Percentiles rank a stretch among this genome's conserved stretches.
Conservation (phyloP, 2,113 vertebrate species). For the Labrus mixtus region DNA sequence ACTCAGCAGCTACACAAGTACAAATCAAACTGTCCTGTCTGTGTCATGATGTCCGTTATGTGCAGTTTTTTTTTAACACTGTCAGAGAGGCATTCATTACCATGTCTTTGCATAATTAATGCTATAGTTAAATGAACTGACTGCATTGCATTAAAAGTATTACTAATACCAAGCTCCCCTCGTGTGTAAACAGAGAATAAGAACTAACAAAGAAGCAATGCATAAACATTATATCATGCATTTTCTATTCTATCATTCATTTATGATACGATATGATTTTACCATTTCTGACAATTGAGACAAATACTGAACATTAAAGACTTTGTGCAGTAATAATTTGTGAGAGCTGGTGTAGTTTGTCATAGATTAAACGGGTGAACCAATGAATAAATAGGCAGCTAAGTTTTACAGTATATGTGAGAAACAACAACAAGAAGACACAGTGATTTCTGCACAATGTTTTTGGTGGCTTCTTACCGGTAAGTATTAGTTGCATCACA, state of each 20-base stretch:
- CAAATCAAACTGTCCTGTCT: neutral
- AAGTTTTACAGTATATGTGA: neutral
- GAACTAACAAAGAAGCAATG: no score
- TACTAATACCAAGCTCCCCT: neutral
- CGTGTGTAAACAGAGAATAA: neutral
- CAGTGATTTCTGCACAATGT: neutral
- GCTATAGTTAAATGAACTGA: neutral
- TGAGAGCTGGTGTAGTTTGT: neutral
- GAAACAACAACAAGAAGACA: neutral
- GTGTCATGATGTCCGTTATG: neutral
- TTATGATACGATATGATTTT: neutral
- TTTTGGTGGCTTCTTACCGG: constrained; percentile 11
- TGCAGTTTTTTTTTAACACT: neutral
- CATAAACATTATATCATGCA: no score
- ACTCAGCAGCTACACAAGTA: neutral
- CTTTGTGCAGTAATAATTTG: neutral
- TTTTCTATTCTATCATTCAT: no score
- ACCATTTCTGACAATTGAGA: neutral
- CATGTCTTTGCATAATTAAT: neutral
- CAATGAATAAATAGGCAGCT: neutral
- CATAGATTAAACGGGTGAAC: neutral
- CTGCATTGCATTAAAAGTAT: neutral
- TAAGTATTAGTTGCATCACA: no score
- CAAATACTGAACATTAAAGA: neutral
- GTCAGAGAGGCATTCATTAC: neutral